Conservation (phyloP, 2,113 vertebrate genomes). For the Spheniscus mendiculus region DNA sequence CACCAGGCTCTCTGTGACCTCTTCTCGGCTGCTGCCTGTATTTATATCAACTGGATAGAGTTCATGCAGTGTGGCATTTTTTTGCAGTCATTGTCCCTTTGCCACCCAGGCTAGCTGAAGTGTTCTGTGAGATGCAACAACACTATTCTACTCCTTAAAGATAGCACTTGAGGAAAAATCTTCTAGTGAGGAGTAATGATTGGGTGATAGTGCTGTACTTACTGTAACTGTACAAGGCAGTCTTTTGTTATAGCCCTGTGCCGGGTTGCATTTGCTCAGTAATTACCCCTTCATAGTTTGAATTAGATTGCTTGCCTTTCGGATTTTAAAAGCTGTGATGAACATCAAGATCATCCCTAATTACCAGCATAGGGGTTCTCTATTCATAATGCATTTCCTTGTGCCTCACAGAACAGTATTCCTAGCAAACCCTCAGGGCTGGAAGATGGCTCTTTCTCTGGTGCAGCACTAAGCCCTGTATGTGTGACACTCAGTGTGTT, state of each 20-base stretch:
- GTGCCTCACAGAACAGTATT: neutral
- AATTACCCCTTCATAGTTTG: neutral
- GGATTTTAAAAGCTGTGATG: neutral
- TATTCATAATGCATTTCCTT: neutral
- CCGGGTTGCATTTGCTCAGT: neutral
- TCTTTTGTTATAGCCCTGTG: neutral
- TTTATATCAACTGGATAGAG: neutral
- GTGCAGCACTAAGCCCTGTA: neutral
- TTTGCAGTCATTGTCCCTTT: neutral
- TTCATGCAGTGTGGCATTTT: neutral
- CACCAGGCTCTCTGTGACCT: accelerated
- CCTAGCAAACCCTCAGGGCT: neutral
- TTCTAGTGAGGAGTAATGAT: neutral
- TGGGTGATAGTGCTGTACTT: neutral
- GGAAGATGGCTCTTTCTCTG: neutral
- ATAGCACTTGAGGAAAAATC: neutral
- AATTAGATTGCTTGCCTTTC: neutral
- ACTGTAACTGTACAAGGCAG: neutral
- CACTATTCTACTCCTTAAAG: neutral
- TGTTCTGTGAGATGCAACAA: neutral
- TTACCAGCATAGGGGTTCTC: neutral
- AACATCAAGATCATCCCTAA: neutral
- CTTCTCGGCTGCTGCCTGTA: neutral
- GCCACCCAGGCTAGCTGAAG: neutral
- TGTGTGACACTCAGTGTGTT: neutral